These are phyloP conservation scores for Lineus longissimus DNA, from an alignment of 1,140 invertebrate genomes.

Conservation along the genomic window DNA sequence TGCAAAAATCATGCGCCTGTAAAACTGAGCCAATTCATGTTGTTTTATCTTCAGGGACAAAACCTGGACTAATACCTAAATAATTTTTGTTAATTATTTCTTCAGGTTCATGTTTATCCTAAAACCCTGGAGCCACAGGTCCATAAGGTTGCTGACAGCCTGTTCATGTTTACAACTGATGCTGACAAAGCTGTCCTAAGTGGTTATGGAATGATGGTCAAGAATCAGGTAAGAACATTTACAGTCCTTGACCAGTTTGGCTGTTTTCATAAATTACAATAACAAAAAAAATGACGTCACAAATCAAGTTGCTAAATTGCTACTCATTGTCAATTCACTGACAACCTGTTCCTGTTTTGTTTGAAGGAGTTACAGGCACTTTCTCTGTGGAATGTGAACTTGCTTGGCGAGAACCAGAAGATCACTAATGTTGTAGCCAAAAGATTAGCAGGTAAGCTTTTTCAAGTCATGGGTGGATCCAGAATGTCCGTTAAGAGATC, in stretches of 20 bases:
- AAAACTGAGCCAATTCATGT: too few species aligned
- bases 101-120: slow-evolving; percentile 65
- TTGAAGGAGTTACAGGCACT: slow-evolving; percentile 51
- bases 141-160: slow-evolving; percentile 27
- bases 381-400: slow-evolving; percentile 67
- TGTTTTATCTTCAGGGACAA: too few species aligned
- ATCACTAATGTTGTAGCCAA: slow-evolving; percentile 69
- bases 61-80: too few species aligned
- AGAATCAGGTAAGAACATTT: slow-evolving; percentile 17
- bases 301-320: too few species aligned
- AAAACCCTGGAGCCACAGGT: slow-evolving; percentile 55
- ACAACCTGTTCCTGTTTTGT: too few species aligned
- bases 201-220: slow-evolving; percentile 59
- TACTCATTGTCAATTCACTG: too few species aligned
- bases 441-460: slow-evolving; percentile 60
- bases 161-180: slow-evolving; percentile 71
- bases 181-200: slow-evolving; percentile 62
- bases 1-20: too few species aligned
- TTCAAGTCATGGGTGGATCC: too few species aligned
- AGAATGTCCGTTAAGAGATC: too few species aligned
- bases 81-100: too few species aligned
- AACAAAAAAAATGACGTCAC: too few species aligned
- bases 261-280: too few species aligned
- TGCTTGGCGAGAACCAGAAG: slow-evolving; percentile 65
- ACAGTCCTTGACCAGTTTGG: slow-evolving; percentile 15